Percentiles rank a stretch among this genome's conserved stretches.
phyloP scores from a whole-genome alignment of 2,113 vertebrate species.

The Gadus chalcogrammus region DNA sequence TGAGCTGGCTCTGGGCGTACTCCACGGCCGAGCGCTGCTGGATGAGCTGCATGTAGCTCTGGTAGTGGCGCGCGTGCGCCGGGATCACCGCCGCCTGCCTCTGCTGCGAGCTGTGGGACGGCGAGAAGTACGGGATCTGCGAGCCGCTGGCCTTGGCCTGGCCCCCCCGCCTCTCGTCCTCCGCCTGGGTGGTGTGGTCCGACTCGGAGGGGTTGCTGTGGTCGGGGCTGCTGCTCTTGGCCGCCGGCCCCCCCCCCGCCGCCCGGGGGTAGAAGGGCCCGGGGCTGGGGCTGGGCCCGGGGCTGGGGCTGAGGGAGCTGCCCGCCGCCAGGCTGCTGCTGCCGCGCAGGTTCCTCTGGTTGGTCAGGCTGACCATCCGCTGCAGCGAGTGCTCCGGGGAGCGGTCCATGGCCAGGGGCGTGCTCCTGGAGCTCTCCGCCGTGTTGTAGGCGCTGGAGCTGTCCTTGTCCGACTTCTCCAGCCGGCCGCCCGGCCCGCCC shows the following conservation, averaged over 20 bases:
- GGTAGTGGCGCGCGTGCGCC: slow-evolving; percentile 89
- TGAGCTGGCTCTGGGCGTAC: slow-evolving; percentile 91
- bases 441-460: slow-evolving; percentile 97
- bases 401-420: slow-evolving; percentile 83
- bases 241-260: neutral
- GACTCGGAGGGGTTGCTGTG: slow-evolving; percentile 69
- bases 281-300: slow-evolving; percentile 64
- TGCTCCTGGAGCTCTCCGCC: slow-evolving; percentile 91
- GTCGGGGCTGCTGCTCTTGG: slow-evolving; percentile 72
- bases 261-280: slow-evolving; percentile 7
- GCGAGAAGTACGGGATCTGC: slow-evolving; percentile 84
- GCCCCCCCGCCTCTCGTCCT: slow-evolving; percentile 58
- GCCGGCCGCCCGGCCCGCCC: slow-evolving; percentile 82
- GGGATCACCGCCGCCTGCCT: slow-evolving; percentile 81
- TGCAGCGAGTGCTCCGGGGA: slow-evolving; percentile 91
- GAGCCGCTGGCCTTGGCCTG: slow-evolving; percentile 49
- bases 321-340: slow-evolving; percentile 66
- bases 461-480: slow-evolving; percentile 95
- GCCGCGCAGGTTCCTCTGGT: slow-evolving; percentile 84
- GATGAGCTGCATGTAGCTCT: slow-evolving; percentile 96
- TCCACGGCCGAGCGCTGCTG: slow-evolving; percentile 94
- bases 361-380: slow-evolving; percentile 85
- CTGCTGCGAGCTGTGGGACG: slow-evolving; percentile 84
- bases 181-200: slow-evolving; percentile 61
- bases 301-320: slow-evolving; percentile 46